Percentiles rank a stretch among this genome's conserved stretches.
Conservation (phyloP, 2,888 invertebrate species). For the Calliscelio sp. region DNA sequence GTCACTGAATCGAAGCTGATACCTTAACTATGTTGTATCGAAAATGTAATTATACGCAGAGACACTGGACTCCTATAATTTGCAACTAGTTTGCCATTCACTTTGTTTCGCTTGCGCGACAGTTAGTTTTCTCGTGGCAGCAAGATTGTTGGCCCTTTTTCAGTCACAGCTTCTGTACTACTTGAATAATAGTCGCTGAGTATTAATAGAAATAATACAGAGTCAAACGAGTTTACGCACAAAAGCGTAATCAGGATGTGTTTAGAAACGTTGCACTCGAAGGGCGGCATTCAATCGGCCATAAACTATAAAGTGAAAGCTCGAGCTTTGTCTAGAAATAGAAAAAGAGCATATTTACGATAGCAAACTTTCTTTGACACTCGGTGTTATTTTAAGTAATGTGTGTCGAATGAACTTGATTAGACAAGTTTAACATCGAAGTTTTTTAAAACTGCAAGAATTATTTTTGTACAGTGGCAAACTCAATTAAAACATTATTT, state of each 20-base stretch:
- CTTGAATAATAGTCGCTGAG: neutral
- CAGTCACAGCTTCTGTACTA: conserved; percentile 22
- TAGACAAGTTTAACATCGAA: neutral
- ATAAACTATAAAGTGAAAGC: conserved; percentile 36
- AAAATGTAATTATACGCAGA: conserved; percentile 61
- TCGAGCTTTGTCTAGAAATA: conserved; percentile 23
- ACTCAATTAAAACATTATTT: too few relatives aligned
- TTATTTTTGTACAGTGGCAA: too few relatives aligned
- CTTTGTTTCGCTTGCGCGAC: conserved; percentile 58
- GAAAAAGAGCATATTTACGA: conserved; percentile 18
- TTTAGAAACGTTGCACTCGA: conserved; percentile 49
- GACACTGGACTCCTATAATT: conserved; percentile 67
- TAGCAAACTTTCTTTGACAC: neutral
- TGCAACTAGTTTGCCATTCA: conserved; percentile 64
- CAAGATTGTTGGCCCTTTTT: conserved; percentile 50
- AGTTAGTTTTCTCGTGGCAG: conserved; percentile 40
- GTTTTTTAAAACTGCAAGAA: too few relatives aligned
- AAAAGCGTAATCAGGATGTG: conserved; percentile 44
- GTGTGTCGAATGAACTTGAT: neutral
- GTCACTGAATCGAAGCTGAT: conserved; percentile 49
- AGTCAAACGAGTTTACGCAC: conserved; percentile 40
- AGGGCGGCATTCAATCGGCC: conserved; percentile 49
- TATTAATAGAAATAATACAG: conserved; percentile 55
- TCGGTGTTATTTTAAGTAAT: conserved; percentile 19
- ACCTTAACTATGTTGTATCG: conserved; percentile 65